A percentile compares a stretch with the other conserved stretches of the same genome.
Conservation (phyloP, 2,797 vertebrate genomes). For the Peromyscus melanophrys region DNA sequence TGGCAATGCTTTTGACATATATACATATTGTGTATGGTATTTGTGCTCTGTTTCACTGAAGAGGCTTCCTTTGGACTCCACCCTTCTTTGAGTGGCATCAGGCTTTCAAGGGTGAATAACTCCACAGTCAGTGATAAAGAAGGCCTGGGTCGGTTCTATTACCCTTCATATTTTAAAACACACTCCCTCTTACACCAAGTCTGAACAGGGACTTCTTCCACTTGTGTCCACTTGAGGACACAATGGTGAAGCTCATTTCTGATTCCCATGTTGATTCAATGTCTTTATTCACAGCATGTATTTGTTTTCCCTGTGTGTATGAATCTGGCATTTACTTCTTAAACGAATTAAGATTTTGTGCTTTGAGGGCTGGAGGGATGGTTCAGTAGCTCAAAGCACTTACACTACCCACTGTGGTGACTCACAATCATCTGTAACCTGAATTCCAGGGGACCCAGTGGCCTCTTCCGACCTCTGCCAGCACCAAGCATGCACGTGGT, state of each 20-base stretch:
- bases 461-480: background rate
- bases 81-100: background rate
- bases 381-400: background rate
- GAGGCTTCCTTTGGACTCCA: background rate
- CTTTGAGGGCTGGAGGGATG: background rate
- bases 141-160: background rate
- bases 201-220: background rate
- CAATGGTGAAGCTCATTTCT: background rate
- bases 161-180: background rate
- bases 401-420: too few species aligned
- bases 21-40: background rate
- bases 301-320: background rate
- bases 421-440: background rate
- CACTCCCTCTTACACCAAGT: conserved; percentile 17
- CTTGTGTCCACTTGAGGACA: background rate
- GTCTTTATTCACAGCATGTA: conserved; percentile 34
- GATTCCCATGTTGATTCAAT: conserved; percentile 48
- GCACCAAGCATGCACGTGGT: background rate
- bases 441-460: background rate
- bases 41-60: background rate
- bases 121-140: background rate
- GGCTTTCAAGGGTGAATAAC: background rate
- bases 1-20: background rate
- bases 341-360: background rate
- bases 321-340: conserved; percentile 34